Percentiles rank a stretch among this genome's conserved stretches.
phyloP scores from a whole-genome alignment of 2,113 vertebrate genomes.

The Puma concolor region DNA sequence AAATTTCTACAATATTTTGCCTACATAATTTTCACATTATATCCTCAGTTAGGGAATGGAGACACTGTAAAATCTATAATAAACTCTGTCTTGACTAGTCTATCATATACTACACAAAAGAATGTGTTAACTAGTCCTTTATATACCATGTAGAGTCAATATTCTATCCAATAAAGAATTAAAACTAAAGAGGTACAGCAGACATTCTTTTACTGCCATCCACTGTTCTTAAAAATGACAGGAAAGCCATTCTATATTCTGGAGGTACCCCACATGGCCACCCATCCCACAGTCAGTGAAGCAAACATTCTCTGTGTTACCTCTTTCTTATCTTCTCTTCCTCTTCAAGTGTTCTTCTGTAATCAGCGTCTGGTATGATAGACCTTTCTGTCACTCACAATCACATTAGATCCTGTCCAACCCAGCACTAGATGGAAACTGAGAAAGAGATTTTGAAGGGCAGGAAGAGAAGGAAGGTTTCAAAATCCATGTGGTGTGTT shows the following conservation, averaged over 20 bases:
- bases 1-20: background rate
- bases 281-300: background rate
- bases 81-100: background rate
- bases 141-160: background rate
- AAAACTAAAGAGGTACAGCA: background rate
- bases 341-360: background rate
- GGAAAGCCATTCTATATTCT: background rate
- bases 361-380: background rate
- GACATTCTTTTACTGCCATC: background rate
- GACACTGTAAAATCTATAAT: background rate
- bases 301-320: background rate
- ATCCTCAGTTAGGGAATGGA: background rate
- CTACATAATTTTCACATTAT: background rate
- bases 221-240: background rate
- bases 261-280: background rate
- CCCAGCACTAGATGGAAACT: background rate
- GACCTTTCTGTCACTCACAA: background rate
- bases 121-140: background rate
- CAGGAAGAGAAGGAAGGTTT: background rate
- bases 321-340: background rate
- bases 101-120: background rate
- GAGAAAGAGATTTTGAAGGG: background rate
- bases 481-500: background rate
- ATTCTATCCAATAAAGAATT: background rate
- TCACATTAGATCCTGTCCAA: background rate